Evolutionary conservation across 2,888 invertebrate genomes (phyloP), one percentile per base, ranked within the genome.

Genomic region (Drepanosiphum platanoidis): DNA sequence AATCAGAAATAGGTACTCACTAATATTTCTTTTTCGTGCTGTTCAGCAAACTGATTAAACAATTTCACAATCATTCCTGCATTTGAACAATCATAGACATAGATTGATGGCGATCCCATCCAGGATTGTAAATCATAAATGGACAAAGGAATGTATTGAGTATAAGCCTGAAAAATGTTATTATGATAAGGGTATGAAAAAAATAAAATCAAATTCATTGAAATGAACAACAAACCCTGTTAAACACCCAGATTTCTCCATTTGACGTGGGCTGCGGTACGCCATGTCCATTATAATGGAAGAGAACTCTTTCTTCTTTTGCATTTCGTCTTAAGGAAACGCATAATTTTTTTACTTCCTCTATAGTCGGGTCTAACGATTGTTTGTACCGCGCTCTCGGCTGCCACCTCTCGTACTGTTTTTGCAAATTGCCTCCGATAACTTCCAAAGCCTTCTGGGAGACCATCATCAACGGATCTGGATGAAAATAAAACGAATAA

Each of bases 221-320:
- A 79, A 75, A 75, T 81, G 18, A 52, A 52, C 36, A 15, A 88
- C 91, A 89, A 89, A 96, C 96, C 91, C 95, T 94, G 91, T 99
- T 99, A 91, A 99, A 99, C 5, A 99, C 98, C 99, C 99, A 99
- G 88, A 99, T 97, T 92, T 99, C 99, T 13, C 99, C 99, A 91
- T 99, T 99, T 30, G 94, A 92, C 15, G 99, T 99, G 52, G 99
- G 99, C 90, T 95, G 95, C 68, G 99, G 99, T 86, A 99, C 99
- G 27, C 99, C 99, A 90, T 99, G 99, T 0, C 99, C 99, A 90
- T 99, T 99, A 90, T 99, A 99, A 91, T 99, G 99, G 91, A 99
- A 99, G 82, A 99, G 91, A 61, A 99, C 98, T 87, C 99, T 92
- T 89, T 99, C 99, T 89, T 99, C 99, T 91, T 99, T 99, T 7